Evolutionary conservation across 92 coral and sea anemone genomes (phyloP), one percentile per base, ranked within the genome.

Genomic region (Epizoanthus fatuus): DNA sequence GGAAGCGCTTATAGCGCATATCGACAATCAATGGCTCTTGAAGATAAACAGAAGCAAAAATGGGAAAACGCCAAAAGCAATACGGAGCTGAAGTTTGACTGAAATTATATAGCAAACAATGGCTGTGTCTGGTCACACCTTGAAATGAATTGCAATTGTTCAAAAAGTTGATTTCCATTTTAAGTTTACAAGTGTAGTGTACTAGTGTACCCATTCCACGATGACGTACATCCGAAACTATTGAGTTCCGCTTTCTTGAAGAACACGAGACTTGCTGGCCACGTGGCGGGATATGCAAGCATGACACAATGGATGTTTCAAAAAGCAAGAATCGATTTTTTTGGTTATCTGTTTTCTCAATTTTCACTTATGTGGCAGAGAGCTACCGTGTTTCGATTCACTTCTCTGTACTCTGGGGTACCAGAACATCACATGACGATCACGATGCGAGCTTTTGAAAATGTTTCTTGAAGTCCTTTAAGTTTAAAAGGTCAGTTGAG

Each of bases 71-170:
- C 82, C 82, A 77, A 44, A 19, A 40, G 70, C 20, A 77, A 20
- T 38, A 77, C 17, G 2, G n/a, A 77, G 51, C 82, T 14, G n/a
- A 58, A 5, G 20, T 77, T 57, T 5, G 40, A 32, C 82, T 77
- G 62, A 59, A 68, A 63, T 25, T 29, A 29, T 63, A 15, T 29
- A 22, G 69, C 40, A 66, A 77, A 77, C 82, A 59, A 77, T 2
- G 15, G 51, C 9, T 54, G 13, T 59, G 82, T 77, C 71, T 62
- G 82, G 82, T 60, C 70, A 44, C 70, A 77, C 82, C 82, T 77
- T 51, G 58, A 42, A 44, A 45, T 59, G 10, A 19, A 58, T 60
- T 19, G 5, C 40, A 53, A 58, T 58, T 76, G 81, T 76, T 76
- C 55, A 58, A 42, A 42, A 22, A 29, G 40, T 60, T 40, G 63